phyloP scores from a whole-genome alignment of 2,797 vertebrate species.

The Poecilia velifera region DNA sequence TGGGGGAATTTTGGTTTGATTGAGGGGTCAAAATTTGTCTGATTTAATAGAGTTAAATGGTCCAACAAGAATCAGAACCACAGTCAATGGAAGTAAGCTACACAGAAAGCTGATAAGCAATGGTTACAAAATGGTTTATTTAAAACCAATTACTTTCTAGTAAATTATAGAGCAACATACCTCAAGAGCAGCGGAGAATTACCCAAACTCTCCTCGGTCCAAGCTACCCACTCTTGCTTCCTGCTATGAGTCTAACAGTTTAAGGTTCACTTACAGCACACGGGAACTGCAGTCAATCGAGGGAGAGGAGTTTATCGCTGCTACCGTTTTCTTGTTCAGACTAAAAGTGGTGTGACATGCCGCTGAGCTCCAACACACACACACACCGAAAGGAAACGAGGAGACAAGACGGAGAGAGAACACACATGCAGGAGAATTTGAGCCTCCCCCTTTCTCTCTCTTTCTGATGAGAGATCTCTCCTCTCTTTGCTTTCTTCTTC shows the following conservation, averaged over 20 bases:
- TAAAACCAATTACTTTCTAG: background rate
- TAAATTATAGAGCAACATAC: background rate
- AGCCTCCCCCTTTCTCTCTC: constrained; percentile 24
- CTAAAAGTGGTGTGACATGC: constrained; percentile 49
- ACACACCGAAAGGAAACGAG: constrained; percentile 41
- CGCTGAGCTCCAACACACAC: constrained; percentile 34
- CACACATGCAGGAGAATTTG: constrained; percentile 23
- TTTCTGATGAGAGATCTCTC: constrained; percentile 16
- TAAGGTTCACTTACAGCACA: constrained; percentile 31
- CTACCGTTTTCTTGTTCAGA: constrained; percentile 33
- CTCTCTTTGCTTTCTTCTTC: constrained; percentile 13
- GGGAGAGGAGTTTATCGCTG: constrained; percentile 34
- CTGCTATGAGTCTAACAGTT: constrained; percentile 9
- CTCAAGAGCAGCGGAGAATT: background rate
- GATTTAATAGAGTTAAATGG: background rate
- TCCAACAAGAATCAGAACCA: background rate
- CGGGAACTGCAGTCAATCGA: constrained; percentile 43
- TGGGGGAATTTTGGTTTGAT: no score
- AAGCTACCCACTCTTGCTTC: constrained; percentile 18
- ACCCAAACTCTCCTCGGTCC: constrained; percentile 9
- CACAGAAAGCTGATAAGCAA: background rate
- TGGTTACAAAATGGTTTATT: background rate
- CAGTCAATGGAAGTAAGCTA: background rate
- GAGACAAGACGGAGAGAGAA: constrained; percentile 48
- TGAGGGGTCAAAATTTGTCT: no score